Conservation (phyloP, 2,888 invertebrate genomes). For the Scaptomyza polygonia region DNA sequence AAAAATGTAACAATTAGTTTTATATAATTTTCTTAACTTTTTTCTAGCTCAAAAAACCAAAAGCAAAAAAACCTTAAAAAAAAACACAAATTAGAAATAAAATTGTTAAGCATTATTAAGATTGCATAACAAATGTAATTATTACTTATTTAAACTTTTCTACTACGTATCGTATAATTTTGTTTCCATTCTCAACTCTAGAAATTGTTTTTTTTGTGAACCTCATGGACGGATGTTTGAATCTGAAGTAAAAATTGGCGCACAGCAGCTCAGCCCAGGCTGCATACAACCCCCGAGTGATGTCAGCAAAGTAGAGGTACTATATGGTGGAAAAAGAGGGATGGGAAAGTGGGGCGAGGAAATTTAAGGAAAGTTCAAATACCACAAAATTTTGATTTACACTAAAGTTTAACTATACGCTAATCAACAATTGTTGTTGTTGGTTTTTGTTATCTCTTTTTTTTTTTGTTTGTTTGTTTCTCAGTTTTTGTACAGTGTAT, state of each 20-base stretch:
- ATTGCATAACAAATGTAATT: slow-evolving; percentile 27
- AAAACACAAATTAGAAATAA: slow-evolving; percentile 32
- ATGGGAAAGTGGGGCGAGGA: neutral
- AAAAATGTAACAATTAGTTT: slow-evolving; percentile 13
- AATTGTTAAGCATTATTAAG: slow-evolving; percentile 11
- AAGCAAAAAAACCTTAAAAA: slow-evolving; percentile 11
- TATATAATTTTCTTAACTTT: slow-evolving; percentile 22
- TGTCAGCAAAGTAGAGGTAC: slow-evolving; percentile 52
- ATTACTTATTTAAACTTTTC: slow-evolving; percentile 5
- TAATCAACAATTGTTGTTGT: slow-evolving; percentile 60
- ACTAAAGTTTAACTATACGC: slow-evolving; percentile 72
- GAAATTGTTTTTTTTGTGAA: slow-evolving; percentile 61
- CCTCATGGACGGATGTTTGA: slow-evolving; percentile 76
- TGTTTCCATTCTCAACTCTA: slow-evolving; percentile 40
- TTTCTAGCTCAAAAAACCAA: slow-evolving; percentile 17
- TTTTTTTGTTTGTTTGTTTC: neutral
- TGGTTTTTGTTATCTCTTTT: slow-evolving; percentile 8
- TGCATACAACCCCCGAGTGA: slow-evolving; percentile 75
- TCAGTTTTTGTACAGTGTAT: slow-evolving; percentile 67
- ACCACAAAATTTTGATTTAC: slow-evolving; percentile 52
- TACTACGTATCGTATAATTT: slow-evolving; percentile 12
- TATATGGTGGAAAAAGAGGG: slow-evolving; percentile 4
- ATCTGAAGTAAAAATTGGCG: slow-evolving; percentile 77
- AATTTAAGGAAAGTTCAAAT: slow-evolving; percentile 21
- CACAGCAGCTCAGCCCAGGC: slow-evolving; percentile 66